Percentiles rank a stretch among this genome's conserved stretches.
phyloP scores from a whole-genome alignment of 2,113 vertebrate genomes.

The Oxyura jamaicensis region DNA sequence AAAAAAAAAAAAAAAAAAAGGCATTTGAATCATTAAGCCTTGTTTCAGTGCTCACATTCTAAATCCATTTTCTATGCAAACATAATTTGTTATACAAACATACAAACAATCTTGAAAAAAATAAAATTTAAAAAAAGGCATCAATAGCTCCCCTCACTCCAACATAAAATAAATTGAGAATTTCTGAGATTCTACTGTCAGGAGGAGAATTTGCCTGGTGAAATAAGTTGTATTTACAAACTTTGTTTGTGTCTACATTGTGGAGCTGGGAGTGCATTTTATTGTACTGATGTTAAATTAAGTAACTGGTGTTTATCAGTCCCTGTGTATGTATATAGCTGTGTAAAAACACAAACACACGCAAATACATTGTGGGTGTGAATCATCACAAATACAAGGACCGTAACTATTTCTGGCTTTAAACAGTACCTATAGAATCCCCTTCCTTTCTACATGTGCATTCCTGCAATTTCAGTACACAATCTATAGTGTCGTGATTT shows the following conservation, averaged over 20 bases:
- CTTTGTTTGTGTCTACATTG: not conserved
- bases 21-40: not conserved
- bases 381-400: not conserved
- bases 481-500: fast-evolving
- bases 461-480: not conserved
- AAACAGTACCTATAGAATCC: not conserved
- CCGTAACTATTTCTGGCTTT: not conserved
- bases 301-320: not conserved
- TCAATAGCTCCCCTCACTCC: not conserved
- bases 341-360: fast-evolving
- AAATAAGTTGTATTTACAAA: not conserved
- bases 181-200: not conserved
- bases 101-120: not conserved
- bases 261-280: not conserved
- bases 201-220: not conserved
- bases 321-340: not conserved
- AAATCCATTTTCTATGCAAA: not conserved
- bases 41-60: not conserved
- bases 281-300: not conserved
- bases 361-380: fast-evolving
- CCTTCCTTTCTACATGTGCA: not conserved
- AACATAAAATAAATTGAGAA: fast-evolving
- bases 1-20: not conserved
- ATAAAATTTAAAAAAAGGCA: not conserved
- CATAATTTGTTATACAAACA: not conserved